phyloP scores from a whole-genome alignment of 2,797 vertebrate species.

The Liasis olivaceus region DNA sequence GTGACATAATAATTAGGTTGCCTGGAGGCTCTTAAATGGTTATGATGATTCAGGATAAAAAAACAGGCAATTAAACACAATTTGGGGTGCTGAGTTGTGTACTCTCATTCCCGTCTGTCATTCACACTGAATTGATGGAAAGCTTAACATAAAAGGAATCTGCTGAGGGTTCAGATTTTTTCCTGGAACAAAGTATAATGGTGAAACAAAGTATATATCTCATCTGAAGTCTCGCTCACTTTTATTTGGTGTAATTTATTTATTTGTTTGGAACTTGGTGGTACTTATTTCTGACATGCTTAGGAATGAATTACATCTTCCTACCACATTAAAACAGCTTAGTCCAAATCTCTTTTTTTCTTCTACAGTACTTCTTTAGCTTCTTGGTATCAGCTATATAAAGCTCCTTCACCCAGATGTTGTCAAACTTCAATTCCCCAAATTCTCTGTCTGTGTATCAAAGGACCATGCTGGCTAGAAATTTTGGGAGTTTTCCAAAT shows the following conservation, averaged over 20 bases:
- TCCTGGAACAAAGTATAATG: slow-evolving; percentile 41
- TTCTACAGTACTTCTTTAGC: background rate
- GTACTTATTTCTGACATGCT: background rate
- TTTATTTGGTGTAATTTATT: background rate
- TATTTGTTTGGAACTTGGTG: background rate
- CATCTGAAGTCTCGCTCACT: background rate
- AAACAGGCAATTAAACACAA: background rate
- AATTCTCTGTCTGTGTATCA: background rate
- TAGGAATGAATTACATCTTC: background rate
- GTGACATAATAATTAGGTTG: background rate
- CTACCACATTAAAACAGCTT: background rate
- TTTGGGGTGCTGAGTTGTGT: background rate
- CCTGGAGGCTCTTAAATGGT: background rate
- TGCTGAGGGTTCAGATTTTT: slow-evolving; percentile 34
- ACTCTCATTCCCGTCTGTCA: background rate
- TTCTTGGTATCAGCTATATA: background rate
- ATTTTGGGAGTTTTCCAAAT: too few relatives aligned
- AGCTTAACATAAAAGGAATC: background rate
- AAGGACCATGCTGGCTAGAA: background rate
- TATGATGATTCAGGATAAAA: background rate
- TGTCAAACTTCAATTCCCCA: background rate
- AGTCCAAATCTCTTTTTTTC: background rate
- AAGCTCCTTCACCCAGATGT: background rate
- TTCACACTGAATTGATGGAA: background rate
- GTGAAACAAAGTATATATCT: background rate